These are phyloP conservation scores for Lacanobia wlatinum DNA, from an alignment of 2,888 invertebrate genomes.

Conservation along the genomic window DNA sequence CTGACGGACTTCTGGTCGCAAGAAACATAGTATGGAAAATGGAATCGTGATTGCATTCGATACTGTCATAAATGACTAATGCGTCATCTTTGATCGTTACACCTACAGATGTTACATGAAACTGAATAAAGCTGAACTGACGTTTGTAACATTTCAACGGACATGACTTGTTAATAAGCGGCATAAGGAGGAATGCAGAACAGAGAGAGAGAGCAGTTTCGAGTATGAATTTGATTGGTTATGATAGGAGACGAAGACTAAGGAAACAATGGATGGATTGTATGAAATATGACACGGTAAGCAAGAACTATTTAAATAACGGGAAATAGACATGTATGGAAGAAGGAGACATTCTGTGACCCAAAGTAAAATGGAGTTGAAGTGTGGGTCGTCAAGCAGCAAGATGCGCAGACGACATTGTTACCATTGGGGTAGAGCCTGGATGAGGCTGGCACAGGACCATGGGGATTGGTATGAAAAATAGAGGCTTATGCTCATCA, in stretches of 20 bases:
- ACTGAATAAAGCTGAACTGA: background rate
- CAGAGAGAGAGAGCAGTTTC: background rate
- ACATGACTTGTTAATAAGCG: background rate
- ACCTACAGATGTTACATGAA: background rate
- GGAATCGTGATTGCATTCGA: no score
- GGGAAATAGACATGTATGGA: background rate
- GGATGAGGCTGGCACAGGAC: background rate
- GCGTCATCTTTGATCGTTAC: background rate
- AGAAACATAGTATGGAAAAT: background rate
- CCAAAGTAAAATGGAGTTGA: background rate
- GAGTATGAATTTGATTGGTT: background rate
- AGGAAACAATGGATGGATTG: background rate
- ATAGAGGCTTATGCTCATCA: background rate
- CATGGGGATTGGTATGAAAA: background rate
- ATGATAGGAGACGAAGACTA: background rate
- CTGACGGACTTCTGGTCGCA: background rate
- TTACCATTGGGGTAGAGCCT: background rate
- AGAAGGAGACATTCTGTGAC: background rate
- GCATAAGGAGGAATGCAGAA: background rate
- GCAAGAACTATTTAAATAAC: background rate
- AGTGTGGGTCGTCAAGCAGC: background rate
- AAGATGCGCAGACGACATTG: background rate
- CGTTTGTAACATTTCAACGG: conserved; percentile 1
- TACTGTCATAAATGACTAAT: background rate
- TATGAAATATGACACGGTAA: background rate